Base-by-base conservation (phyloP, 2,888 invertebrate genomes). In the Trypoxylon attenuatum region DNA sequence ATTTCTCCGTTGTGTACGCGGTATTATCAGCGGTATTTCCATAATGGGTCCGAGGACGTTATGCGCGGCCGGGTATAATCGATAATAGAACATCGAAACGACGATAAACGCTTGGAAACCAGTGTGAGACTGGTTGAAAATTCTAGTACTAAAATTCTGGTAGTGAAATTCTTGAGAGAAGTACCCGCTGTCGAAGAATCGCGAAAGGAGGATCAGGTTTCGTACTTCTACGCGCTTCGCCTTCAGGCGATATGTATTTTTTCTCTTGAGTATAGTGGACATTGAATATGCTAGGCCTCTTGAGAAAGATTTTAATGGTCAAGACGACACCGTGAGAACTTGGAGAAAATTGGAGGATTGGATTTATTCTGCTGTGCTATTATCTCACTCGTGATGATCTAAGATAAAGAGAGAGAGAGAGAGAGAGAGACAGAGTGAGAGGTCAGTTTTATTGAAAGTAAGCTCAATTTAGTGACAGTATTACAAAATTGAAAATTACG, bases 141-240 rank as follows among this genome's bases (percentile, higher is more conserved):
- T n/a, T n/a, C n/a, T n/a, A n/a, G n/a, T n/a, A n/a, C n/a, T n/a
- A n/a, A n/a, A n/a, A n/a, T n/a, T n/a, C n/a, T n/a, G n/a, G n/a
- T n/a, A n/a, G n/a, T n/a, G n/a, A n/a, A n/a, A n/a, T n/a, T 58
- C 57, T 22, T 43, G 15, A 18, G 39, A n/a, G n/a, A n/a, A n/a
- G n/a, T n/a, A n/a, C n/a, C n/a, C n/a, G 10, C 6, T 2, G 16
- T 42, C 46, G 51, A 15, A 55, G 55, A 58, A 69, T 69, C 69
- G 55, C 67, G 69, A 54, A 67, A 69, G 67, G 58, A 55, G 67
- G 51, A 67, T 69, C 69, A 58, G 62, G 69, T 69, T 69, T 69
- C 69, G 54, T 54, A 54, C 53, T 67, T 57, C 45, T 49, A 50
- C 33, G 51, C 42, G 8, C 41, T 13, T n/a, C 39, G 22, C 38